Percentiles rank a stretch among this genome's conserved stretches.
These are phyloP conservation scores for Cistogaster globosa DNA, from an alignment of 2,888 invertebrate genomes.

Conservation along the genomic window DNA sequence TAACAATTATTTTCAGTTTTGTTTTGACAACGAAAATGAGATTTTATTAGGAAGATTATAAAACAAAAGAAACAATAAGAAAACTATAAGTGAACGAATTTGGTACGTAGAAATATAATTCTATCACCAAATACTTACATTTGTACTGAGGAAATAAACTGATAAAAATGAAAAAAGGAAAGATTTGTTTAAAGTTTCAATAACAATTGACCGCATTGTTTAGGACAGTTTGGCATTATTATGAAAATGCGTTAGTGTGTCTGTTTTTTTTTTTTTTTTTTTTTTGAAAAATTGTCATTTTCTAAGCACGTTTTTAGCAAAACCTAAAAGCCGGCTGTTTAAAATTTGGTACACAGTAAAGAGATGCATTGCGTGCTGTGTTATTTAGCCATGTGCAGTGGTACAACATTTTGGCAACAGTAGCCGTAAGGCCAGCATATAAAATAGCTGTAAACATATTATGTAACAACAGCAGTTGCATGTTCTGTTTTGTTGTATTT, in stretches of 20 bases:
- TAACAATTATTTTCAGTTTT: slow-evolving; percentile 74
- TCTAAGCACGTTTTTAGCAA: slow-evolving; percentile 37
- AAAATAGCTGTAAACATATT: slow-evolving; percentile 75
- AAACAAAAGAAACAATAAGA: slow-evolving; percentile 43
- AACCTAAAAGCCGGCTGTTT: slow-evolving; percentile 50
- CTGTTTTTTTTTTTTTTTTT: slow-evolving; percentile 12
- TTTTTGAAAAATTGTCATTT: slow-evolving; percentile 58
- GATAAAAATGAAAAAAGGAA: slow-evolving; percentile 27
- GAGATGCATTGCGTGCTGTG: slow-evolving; percentile 59
- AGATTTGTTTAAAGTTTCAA: slow-evolving; percentile 51
- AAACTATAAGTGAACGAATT: slow-evolving; percentile 53
- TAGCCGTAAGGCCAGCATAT: slow-evolving; percentile 69
- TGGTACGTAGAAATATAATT: slow-evolving; percentile 40
- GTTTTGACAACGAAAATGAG: slow-evolving; percentile 66
- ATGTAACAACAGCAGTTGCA: slow-evolving; percentile 73
- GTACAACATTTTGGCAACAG: slow-evolving; percentile 55
- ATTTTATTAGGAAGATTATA: slow-evolving; percentile 71
- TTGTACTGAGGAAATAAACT: not conserved
- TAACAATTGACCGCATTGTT: slow-evolving; percentile 74
- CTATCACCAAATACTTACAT: slow-evolving; percentile 5
- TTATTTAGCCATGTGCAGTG: slow-evolving; percentile 28
- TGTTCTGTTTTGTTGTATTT: slow-evolving; percentile 60
- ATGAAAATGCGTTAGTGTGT: slow-evolving; percentile 72
- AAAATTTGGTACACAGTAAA: slow-evolving; percentile 12
- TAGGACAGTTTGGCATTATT: slow-evolving; percentile 73